phyloP scores from a whole-genome alignment of 2,888 invertebrate species.

The Tyria jacobaeae region DNA sequence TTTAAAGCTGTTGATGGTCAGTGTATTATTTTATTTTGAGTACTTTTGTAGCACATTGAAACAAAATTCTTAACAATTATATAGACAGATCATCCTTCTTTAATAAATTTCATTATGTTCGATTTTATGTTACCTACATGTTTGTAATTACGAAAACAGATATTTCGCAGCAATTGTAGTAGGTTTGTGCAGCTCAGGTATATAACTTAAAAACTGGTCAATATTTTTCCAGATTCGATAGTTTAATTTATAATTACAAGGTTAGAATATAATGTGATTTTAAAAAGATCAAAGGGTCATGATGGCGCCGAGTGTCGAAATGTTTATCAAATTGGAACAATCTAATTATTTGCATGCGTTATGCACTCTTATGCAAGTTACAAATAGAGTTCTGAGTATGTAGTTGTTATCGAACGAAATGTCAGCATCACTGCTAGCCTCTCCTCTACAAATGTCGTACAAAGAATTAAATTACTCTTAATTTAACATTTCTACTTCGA shows the following conservation, averaged over 20 bases:
- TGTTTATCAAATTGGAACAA: slow-evolving; percentile 25
- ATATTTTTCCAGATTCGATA: neutral
- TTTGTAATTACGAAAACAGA: too few species aligned
- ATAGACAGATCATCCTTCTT: too few species aligned
- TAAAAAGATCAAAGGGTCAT: slow-evolving; percentile 37
- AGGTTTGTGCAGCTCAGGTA: neutral
- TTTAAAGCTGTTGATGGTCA: slow-evolving; percentile 10
- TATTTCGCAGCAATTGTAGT: neutral
- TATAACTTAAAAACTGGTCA: slow-evolving; percentile 1
- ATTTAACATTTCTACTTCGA: too few species aligned
- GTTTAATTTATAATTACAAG: slow-evolving; percentile 16
- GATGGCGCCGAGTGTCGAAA: slow-evolving; percentile 35
- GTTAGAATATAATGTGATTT: slow-evolving; percentile 27
- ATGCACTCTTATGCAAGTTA: neutral
- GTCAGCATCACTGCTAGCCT: too few species aligned
- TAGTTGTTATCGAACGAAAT: neutral
- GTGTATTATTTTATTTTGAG: slow-evolving; percentile 9
- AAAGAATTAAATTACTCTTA: neutral
- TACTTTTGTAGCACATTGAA: slow-evolving; percentile 1
- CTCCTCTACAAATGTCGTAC: neutral
- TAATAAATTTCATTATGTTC: too few species aligned
- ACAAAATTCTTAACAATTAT: slow-evolving; percentile 5
- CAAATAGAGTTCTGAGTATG: neutral
- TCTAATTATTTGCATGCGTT: neutral
- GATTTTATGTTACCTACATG: too few species aligned